Percentiles rank a stretch among this genome's conserved stretches.
Evolutionary conservation across 2,888 invertebrate genomes (phyloP).

Genomic region (Lapara coniferarum): DNA sequence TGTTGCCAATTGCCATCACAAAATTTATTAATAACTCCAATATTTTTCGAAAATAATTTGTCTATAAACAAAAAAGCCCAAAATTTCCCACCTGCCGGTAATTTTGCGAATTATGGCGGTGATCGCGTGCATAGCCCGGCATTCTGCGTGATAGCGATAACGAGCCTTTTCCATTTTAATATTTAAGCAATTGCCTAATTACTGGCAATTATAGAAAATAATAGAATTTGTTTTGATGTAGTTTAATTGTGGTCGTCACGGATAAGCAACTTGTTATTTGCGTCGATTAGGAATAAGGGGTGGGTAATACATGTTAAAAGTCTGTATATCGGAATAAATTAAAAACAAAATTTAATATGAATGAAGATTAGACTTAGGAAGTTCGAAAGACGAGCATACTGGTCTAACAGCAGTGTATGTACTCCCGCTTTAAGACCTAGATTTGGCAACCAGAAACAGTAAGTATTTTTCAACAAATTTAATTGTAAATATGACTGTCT

Average conservation of each 20-base stretch:
- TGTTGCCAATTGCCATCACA: conserved; percentile 10
- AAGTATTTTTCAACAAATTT: no score
- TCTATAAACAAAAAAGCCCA: conserved; percentile 29
- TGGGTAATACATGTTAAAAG: no score
- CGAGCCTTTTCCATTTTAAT: conserved; percentile 11
- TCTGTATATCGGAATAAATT: no score
- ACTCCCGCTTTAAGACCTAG: no score
- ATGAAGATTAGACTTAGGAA: no score
- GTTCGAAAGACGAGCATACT: no score
- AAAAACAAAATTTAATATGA: no score
- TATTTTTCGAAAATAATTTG: conserved; percentile 33
- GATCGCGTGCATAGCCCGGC: conserved; percentile 36
- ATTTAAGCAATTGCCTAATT: conserved; percentile 20
- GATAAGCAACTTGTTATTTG: neutral
- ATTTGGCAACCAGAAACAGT: no score
- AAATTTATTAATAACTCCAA: conserved; percentile 2
- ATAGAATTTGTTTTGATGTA: conserved; percentile 13
- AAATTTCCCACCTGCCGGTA: conserved; percentile 36
- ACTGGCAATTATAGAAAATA: conserved; percentile 16
- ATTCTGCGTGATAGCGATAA: conserved; percentile 28
- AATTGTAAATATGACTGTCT: no score
- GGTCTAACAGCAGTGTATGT: no score
- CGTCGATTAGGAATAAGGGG: no score
- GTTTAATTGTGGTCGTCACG: no score
- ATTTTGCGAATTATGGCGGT: conserved; percentile 33